Percentiles rank a stretch among this genome's conserved stretches.
These are phyloP conservation scores for Gari tellinella DNA, from an alignment of 2,888 invertebrate species.

Conservation along the genomic window DNA sequence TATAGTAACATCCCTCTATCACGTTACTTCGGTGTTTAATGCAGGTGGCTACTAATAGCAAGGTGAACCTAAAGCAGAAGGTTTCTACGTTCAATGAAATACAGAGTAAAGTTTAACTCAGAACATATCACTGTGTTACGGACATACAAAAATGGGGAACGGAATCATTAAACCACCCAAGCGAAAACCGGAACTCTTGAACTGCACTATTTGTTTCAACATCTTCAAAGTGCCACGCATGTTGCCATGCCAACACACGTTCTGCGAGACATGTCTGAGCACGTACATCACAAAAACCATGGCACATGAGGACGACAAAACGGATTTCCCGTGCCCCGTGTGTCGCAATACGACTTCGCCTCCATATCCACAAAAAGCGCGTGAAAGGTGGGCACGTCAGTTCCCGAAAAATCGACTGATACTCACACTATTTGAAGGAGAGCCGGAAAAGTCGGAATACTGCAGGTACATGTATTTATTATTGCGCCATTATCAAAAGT, in stretches of 20 bases:
- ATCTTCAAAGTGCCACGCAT: conserved; percentile 50
- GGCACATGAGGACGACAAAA: conserved; percentile 8
- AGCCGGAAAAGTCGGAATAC: conserved; percentile 36
- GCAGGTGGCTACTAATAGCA: too few relatives aligned
- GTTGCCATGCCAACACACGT: conserved; percentile 57
- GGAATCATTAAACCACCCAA: conserved; percentile 15
- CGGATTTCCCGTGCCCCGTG: conserved; percentile 48
- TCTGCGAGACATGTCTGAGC: conserved; percentile 48
- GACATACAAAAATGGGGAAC: conserved; percentile 30
- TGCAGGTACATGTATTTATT: too few relatives aligned
- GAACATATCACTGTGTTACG: too few relatives aligned
- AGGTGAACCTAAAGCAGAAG: too few relatives aligned
- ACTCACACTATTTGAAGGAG: conserved; percentile 46
- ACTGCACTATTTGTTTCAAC: conserved; percentile 55
- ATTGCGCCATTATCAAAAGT: too few relatives aligned
- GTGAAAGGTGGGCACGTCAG: conserved; percentile 50
- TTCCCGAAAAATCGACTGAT: conserved; percentile 55
- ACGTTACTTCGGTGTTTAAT: too few relatives aligned
- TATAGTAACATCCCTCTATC: too few relatives aligned
- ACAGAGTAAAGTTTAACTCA: too few relatives aligned
- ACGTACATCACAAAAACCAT: conserved; percentile 40
- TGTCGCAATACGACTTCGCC: conserved; percentile 32
- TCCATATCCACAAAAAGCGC: conserved; percentile 26
- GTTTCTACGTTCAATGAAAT: too few relatives aligned
- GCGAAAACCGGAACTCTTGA: conserved; percentile 35